Percentiles rank a stretch among this genome's conserved stretches.
These are phyloP conservation scores for Turdus rufiventris DNA, from an alignment of 2,113 vertebrate species.

Conservation along the genomic window DNA sequence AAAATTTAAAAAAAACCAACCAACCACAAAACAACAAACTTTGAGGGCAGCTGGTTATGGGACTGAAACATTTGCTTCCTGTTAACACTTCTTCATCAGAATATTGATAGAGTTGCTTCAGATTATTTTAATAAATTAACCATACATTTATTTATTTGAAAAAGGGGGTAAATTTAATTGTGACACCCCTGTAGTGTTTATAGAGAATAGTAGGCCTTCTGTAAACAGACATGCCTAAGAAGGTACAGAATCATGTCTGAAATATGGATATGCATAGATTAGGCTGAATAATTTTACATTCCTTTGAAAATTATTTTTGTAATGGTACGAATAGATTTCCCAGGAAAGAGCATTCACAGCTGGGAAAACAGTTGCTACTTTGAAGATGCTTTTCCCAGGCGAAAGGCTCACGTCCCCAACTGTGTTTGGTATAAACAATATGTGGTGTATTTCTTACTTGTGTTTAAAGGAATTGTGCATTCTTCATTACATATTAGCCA, in stretches of 20 bases:
- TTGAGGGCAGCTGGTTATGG: constrained; percentile 1
- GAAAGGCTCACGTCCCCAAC: constrained; percentile 68
- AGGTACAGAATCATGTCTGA: not conserved
- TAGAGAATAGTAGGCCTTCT: not conserved
- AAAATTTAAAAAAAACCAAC: not conserved
- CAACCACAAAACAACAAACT: not conserved
- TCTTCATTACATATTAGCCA: not conserved
- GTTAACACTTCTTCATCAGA: not conserved
- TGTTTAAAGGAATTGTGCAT: constrained; percentile 6
- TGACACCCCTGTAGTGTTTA: not conserved
- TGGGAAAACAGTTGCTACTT: constrained; percentile 82
- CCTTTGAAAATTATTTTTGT: constrained; percentile 73
- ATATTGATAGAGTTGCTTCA: not conserved
- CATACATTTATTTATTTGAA: not conserved
- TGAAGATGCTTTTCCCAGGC: constrained; percentile 83
- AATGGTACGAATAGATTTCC: constrained; percentile 72
- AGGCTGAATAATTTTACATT: constrained; percentile 63
- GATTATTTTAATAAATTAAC: not conserved
- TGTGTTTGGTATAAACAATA: constrained; percentile 69
- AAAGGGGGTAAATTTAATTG: not conserved
- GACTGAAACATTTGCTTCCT: not conserved
- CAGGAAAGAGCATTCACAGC: constrained; percentile 76
- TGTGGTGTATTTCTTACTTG: constrained; percentile 42
- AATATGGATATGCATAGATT: constrained; percentile 57
- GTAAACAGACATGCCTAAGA: not conserved